phyloP scores from a whole-genome alignment of 2,113 vertebrate species.

The Limnothrissa miodon region DNA sequence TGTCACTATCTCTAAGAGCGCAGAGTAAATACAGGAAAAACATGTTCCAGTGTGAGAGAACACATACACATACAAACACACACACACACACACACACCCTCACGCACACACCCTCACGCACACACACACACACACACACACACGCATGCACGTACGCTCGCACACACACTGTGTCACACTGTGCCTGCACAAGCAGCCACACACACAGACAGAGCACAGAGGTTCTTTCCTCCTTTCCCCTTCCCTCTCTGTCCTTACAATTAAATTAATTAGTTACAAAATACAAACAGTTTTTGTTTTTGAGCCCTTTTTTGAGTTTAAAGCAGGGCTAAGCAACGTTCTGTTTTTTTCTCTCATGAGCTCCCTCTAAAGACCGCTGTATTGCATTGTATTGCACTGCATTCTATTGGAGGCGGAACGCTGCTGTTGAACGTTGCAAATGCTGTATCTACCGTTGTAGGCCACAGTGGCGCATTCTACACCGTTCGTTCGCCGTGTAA shows the following conservation, averaged over 20 bases:
- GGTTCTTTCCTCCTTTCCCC: not conserved
- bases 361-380: too few species aligned
- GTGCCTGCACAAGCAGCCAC: slow-evolving; percentile 31
- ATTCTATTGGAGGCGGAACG: too few species aligned
- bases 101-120: not conserved
- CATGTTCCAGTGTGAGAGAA: not conserved
- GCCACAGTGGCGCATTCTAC: too few species aligned
- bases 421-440: too few species aligned
- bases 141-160: not conserved
- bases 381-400: too few species aligned
- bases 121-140: not conserved
- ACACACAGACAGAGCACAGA: slow-evolving; percentile 13
- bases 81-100: not conserved
- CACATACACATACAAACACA: not conserved
- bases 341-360: too few species aligned
- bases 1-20: slow-evolving; percentile 47
- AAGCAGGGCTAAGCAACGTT: too few species aligned
- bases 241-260: slow-evolving; percentile 15
- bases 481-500: too few species aligned
- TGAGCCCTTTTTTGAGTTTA: too few species aligned
- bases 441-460: too few species aligned
- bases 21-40: slow-evolving; percentile 54
- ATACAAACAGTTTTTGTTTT: too few species aligned
- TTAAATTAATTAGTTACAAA: not conserved
- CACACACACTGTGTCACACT: too few species aligned